These are phyloP conservation scores for Lithophane ornitopus DNA, from an alignment of 2,888 invertebrate genomes.

Conservation along the genomic window DNA sequence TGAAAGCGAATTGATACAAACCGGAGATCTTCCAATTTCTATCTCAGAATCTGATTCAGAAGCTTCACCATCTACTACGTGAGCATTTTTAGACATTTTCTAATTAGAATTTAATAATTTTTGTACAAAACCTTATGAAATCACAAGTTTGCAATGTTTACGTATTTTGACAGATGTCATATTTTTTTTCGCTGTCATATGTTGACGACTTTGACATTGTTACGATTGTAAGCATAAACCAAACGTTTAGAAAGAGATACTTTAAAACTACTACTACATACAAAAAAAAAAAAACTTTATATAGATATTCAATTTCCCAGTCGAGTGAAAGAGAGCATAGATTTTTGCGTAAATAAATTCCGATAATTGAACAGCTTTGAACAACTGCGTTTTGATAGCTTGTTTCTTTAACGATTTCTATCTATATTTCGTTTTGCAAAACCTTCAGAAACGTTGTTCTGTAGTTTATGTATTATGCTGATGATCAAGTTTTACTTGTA, in stretches of 20 bases:
- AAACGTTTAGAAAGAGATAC: background rate
- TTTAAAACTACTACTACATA: too few relatives aligned
- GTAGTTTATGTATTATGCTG: background rate
- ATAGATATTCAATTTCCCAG: too few relatives aligned
- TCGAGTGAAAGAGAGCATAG: too few relatives aligned
- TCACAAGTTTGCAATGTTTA: constrained; percentile 24
- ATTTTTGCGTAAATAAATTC: too few relatives aligned
- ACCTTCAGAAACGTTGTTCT: background rate
- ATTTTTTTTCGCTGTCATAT: too few relatives aligned
- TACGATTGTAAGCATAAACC: background rate
- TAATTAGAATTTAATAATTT: background rate
- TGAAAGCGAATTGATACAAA: constrained; percentile 64
- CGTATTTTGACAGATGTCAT: constrained; percentile 39
- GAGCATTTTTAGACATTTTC: constrained; percentile 79
- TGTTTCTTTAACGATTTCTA: too few relatives aligned
- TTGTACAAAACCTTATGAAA: background rate
- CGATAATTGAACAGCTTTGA: too few relatives aligned
- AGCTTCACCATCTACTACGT: constrained; percentile 87
- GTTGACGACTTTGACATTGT: background rate
- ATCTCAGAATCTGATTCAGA: constrained; percentile 87
- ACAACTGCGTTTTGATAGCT: too few relatives aligned
- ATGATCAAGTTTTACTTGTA: background rate
- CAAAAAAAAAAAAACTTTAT: too few relatives aligned
- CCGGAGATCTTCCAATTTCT: constrained; percentile 83
- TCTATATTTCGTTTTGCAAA: too few relatives aligned